phyloP scores from a whole-genome alignment of 2,113 vertebrate species.

The Oxyura jamaicensis region DNA sequence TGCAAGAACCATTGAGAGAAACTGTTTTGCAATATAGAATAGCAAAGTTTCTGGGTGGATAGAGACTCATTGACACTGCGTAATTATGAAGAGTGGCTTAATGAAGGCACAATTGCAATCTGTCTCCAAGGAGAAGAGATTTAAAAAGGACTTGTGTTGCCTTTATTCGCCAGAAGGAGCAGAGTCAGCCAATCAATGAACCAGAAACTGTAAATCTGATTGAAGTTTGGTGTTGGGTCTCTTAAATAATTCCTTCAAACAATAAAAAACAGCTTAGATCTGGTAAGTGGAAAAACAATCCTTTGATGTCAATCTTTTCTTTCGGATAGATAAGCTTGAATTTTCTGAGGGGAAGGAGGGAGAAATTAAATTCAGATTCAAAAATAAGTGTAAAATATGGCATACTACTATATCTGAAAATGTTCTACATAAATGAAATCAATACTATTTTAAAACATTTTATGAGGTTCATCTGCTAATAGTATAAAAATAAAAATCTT shows the following conservation, averaged over 20 bases:
- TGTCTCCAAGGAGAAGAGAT: neutral
- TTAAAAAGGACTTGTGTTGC: neutral
- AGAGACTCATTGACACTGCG: neutral
- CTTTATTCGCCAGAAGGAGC: neutral
- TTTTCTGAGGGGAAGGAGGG: neutral
- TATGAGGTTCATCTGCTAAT: neutral
- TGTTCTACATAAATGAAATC: neutral
- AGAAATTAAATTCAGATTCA: neutral
- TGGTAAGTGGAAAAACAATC: constrained; percentile 17
- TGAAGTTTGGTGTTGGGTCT: neutral
- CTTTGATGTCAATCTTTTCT: constrained; percentile 16
- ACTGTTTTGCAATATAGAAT: neutral
- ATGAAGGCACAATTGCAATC: neutral
- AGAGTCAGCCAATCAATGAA: neutral
- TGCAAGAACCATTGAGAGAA: neutral
- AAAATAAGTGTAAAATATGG: neutral
- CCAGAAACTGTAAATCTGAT: neutral
- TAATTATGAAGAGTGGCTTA: neutral
- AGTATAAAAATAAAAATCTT: neutral
- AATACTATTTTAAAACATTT: neutral
- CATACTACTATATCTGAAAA: neutral
- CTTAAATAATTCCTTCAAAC: constrained; percentile 5
- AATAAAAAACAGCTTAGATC: constrained; percentile 27
- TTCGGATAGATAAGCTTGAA: neutral
- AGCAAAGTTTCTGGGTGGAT: neutral